phyloP scores from a whole-genome alignment of 2,888 invertebrate species.

The Formica aserva region DNA sequence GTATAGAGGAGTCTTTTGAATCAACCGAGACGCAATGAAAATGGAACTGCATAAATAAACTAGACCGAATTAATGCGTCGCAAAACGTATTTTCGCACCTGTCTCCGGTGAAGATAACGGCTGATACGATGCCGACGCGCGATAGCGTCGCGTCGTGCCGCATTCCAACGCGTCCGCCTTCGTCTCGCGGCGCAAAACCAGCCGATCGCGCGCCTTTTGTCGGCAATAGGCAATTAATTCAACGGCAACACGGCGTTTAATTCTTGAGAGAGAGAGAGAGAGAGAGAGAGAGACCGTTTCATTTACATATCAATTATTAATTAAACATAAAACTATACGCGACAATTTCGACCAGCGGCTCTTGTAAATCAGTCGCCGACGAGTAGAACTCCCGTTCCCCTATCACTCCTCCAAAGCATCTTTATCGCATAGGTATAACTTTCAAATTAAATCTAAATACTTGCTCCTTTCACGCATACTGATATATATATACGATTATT shows the following conservation, averaged over 20 bases:
- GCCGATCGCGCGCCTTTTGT: slow-evolving; percentile 20
- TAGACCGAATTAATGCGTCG: slow-evolving; percentile 53
- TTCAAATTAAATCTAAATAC: not conserved
- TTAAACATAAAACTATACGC: not conserved
- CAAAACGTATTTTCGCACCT: slow-evolving; percentile 68
- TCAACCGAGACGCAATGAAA: not conserved
- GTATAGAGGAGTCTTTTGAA: not conserved
- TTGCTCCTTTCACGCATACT: not conserved
- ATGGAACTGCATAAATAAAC: not conserved
- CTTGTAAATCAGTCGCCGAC: not conserved
- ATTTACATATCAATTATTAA: not conserved
- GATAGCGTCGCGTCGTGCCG: slow-evolving; percentile 62
- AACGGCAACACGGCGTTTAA: slow-evolving; percentile 23
- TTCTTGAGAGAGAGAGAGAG: not conserved
- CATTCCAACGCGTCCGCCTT: slow-evolving; percentile 70
- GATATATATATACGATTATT: not conserved
- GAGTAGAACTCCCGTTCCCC: too few species aligned
- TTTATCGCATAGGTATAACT: not conserved
- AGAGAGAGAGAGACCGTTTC: not conserved
- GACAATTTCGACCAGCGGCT: not conserved
- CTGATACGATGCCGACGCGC: slow-evolving; percentile 59
- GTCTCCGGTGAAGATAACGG: slow-evolving; percentile 64
- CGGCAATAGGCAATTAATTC: slow-evolving; percentile 17
- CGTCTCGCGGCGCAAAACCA: slow-evolving; percentile 50
- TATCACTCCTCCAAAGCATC: not conserved